A percentile compares a stretch with the other conserved stretches of the same genome.
These are phyloP conservation scores for Encarsia formosa DNA, from an alignment of 2,888 invertebrate species.

Conservation along the genomic window DNA sequence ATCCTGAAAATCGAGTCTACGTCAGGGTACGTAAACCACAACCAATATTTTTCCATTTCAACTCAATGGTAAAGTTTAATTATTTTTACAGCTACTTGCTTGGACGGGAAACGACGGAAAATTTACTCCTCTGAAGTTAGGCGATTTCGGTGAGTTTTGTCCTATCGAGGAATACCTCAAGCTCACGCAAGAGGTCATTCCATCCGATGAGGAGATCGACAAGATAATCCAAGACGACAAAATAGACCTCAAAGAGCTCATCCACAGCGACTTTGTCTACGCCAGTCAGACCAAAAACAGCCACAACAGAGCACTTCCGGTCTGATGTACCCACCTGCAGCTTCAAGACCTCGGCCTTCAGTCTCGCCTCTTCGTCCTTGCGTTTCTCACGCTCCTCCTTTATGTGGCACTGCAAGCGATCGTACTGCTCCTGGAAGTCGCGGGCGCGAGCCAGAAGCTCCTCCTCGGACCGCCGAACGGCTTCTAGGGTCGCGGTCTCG, in stretches of 20 bases:
- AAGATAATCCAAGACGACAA: neutral
- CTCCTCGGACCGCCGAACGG: slow-evolving; percentile 25
- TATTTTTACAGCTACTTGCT: slow-evolving; percentile 11
- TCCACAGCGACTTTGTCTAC: neutral
- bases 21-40: slow-evolving; percentile 30
- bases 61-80: neutral
- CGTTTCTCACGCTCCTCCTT: slow-evolving; percentile 27
- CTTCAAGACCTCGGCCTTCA: slow-evolving; percentile 29
- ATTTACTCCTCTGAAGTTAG: slow-evolving; percentile 5
- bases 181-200: slow-evolving; percentile 6
- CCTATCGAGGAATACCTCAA: slow-evolving; percentile 15
- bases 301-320: neutral
- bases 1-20: slow-evolving; percentile 20
- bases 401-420: slow-evolving; percentile 19
- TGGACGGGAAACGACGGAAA: slow-evolving; percentile 3
- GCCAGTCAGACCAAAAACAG: neutral
- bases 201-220: slow-evolving; percentile 10
- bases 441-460: slow-evolving; percentile 29
- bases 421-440: slow-evolving; percentile 26
- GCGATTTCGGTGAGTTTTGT: slow-evolving; percentile 9
- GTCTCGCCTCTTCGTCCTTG: slow-evolving; percentile 27
- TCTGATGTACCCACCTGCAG: slow-evolving; percentile 29
- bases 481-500: slow-evolving; percentile 18
- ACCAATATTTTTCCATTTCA: neutral
- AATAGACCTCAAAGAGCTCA: neutral